Evolutionary conservation across 2,113 vertebrate genomes (phyloP).

Genomic region (Megalops atlanticus): DNA sequence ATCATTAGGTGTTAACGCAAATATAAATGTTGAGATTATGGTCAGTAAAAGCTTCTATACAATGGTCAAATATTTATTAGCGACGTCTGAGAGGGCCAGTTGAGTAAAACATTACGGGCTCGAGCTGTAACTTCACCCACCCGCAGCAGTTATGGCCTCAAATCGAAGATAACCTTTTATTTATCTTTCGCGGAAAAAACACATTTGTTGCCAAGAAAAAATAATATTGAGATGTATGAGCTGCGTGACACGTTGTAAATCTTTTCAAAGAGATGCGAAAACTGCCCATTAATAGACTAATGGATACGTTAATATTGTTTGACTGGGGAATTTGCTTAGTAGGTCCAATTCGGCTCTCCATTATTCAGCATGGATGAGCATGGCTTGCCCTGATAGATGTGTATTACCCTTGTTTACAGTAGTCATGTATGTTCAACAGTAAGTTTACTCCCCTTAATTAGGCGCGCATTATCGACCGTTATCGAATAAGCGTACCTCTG

Average conservation of each 20-base stretch:
- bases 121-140: not conserved
- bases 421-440: constrained; percentile 56
- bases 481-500: constrained; percentile 68
- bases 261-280: constrained; percentile 9
- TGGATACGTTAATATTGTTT: constrained; percentile 61
- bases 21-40: not conserved
- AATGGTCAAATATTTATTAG: constrained; percentile 10
- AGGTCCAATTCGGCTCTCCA: constrained; percentile 55
- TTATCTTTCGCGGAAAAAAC: constrained; percentile 19
- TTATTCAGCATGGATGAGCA: constrained; percentile 55
- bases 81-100: not conserved
- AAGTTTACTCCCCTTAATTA: constrained; percentile 77
- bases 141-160: not conserved
- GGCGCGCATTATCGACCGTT: constrained; percentile 72
- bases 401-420: constrained; percentile 35
- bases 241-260: constrained; percentile 11
- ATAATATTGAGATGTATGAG: constrained; percentile 5
- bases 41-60: constrained; percentile 15
- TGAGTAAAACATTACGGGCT: constrained; percentile 19
- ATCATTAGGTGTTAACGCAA: constrained; percentile 12
- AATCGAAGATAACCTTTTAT: constrained; percentile 28
- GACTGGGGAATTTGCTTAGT: constrained; percentile 55
- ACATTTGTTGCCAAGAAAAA: constrained; percentile 20
- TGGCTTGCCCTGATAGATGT: not conserved
- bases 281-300: constrained; percentile 39